Evolutionary conservation across 1,140 invertebrate species (phyloP).

Genomic region (Trissolcus basalis): DNA sequence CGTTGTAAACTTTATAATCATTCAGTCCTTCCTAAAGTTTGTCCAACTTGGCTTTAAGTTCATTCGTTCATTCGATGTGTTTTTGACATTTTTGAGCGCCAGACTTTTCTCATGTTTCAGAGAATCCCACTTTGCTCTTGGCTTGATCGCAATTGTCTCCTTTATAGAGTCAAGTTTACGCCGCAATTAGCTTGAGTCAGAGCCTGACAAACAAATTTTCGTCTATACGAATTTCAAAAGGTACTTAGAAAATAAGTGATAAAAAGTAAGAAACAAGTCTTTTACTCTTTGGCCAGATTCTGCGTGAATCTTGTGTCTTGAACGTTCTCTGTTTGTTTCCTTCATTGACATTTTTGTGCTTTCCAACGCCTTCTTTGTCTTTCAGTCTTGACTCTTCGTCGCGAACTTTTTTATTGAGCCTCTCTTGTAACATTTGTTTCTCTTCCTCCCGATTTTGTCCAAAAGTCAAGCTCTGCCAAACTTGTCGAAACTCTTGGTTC

Average conservation of each 20-base stretch:
- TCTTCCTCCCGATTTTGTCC: constrained; percentile 69
- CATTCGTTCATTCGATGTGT: constrained; percentile 70
- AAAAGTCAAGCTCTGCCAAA: constrained; percentile 19
- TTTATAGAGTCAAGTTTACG: constrained; percentile 68
- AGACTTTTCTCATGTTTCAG: constrained; percentile 71
- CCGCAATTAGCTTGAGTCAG: constrained; percentile 70
- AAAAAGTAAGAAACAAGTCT: too few relatives aligned
- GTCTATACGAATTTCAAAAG: constrained; percentile 5
- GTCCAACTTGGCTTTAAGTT: constrained; percentile 73
- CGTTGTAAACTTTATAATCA: constrained; percentile 80
- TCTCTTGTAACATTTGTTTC: constrained; percentile 73
- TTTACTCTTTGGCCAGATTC: constrained; percentile 71
- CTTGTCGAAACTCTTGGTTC: neutral
- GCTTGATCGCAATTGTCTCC: constrained; percentile 65
- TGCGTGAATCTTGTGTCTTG: constrained; percentile 71
- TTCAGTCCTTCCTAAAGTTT: constrained; percentile 72
- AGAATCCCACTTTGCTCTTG: constrained; percentile 70
- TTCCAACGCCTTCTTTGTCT: constrained; percentile 75
- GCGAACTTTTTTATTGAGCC: constrained; percentile 65
- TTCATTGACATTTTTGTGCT: constrained; percentile 73
- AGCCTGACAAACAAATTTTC: constrained; percentile 55
- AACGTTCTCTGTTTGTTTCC: constrained; percentile 67
- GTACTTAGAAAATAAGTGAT: neutral
- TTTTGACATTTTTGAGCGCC: constrained; percentile 56
- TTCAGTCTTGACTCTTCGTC: constrained; percentile 70